Evolutionary conservation across 2,888 invertebrate species (phyloP).

Genomic region (Polyploca ridens): DNA sequence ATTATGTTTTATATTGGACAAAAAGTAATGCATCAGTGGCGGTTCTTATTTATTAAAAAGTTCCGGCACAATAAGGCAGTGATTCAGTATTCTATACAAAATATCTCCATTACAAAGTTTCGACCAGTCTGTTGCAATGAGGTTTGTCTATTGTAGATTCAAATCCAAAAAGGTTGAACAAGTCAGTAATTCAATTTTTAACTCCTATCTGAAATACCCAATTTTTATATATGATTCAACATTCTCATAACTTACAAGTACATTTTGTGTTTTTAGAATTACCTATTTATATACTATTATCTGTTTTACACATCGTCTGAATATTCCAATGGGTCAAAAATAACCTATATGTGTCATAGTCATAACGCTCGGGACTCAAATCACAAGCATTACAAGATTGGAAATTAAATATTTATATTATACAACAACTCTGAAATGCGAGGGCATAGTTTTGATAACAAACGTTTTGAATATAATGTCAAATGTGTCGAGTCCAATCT

Average conservation of each 20-base stretch:
- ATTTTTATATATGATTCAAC: slow-evolving; percentile 77
- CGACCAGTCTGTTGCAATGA: slow-evolving; percentile 82
- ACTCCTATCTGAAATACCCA: slow-evolving; percentile 80
- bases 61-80: slow-evolving; percentile 84
- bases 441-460: slow-evolving; percentile 65
- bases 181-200: slow-evolving; percentile 77
- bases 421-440: slow-evolving; percentile 76
- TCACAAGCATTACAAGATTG: slow-evolving; percentile 51
- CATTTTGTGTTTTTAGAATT: slow-evolving; percentile 79
- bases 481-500: slow-evolving; percentile 54
- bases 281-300: slow-evolving; percentile 72
- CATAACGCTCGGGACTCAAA: slow-evolving; percentile 54
- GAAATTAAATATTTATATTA: slow-evolving; percentile 61
- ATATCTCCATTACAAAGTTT: slow-evolving; percentile 80
- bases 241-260: slow-evolving; percentile 82
- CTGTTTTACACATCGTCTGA: slow-evolving; percentile 76
- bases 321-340: slow-evolving; percentile 75
- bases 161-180: slow-evolving; percentile 83
- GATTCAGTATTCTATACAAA: slow-evolving; percentile 82
- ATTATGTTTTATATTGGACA: background rate
- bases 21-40: slow-evolving; percentile 21
- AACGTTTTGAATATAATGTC: slow-evolving; percentile 43
- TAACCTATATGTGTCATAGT: slow-evolving; percentile 61
- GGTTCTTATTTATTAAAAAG: slow-evolving; percentile 57
- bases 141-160: slow-evolving; percentile 82